Evolutionary conservation across 2,888 invertebrate species (phyloP), one percentile per base, ranked within the genome.

Genomic region (Crepidodera aurea): DNA sequence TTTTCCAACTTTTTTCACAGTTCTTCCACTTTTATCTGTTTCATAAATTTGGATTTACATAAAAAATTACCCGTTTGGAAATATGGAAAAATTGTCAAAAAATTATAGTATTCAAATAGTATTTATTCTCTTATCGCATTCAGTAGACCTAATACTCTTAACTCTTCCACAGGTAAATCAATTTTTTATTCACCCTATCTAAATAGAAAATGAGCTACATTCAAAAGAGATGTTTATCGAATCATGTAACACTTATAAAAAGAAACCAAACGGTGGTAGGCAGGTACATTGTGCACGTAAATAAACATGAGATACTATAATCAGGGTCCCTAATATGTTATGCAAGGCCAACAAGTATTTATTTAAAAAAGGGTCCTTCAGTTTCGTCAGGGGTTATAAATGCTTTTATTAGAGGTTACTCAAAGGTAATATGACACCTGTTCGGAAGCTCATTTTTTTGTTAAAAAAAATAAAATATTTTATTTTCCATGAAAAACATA

Each of bases 331-430:
- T 50, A 39, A 39, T 57, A 50, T 57, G 50, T 57, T 57, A 57
- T 57, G 57, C 57, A 57, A 13, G 37, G 27, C 15, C 50, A 39
- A 57, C 57, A 57, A 57, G 57, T 57, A 48, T 50, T 57, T 57
- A 57, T 57, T 57, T 40, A 56, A 57, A 57, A 55, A 57, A 57
- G 27, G 57, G 48, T 37, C 46, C n/a, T 15, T 34, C 32, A 15
- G 12, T 10, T 29, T 32, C 16, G 27, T 3, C 34, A 32, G 25
- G 50, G 50, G 50, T 50, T 15, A 46, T 46, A 34, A 34, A 34
- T 2, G 34, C 34, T 12, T 34, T 34, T 34, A 34, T 32, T 32
- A 25, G n/a, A n/a, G n/a, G n/a, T n/a, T n/a, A n/a, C n/a, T n/a
- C n/a, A n/a, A n/a, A n/a, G n/a, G n/a, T n/a, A n/a, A n/a, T n/a